phyloP scores from a whole-genome alignment of 2,797 vertebrate genomes.

The Chelonia mydas region DNA sequence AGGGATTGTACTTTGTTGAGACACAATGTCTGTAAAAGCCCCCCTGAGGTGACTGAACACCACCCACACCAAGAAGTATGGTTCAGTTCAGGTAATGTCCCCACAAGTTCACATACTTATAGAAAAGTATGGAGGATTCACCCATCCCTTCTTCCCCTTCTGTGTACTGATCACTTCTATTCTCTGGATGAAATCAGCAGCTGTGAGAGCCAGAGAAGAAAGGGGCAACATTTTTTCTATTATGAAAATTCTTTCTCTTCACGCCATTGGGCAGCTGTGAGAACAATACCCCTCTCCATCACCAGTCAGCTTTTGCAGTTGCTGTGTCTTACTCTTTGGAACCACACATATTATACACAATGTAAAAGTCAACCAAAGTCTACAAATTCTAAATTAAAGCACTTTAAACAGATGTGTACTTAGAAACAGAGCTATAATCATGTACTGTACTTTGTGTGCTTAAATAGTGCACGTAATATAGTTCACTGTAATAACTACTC shows the following conservation, averaged over 20 bases:
- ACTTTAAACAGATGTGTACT: constrained; percentile 45
- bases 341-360: constrained; percentile 14
- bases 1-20: background rate
- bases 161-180: constrained; percentile 9
- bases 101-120: background rate
- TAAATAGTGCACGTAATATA: constrained; percentile 46
- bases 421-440: constrained; percentile 49
- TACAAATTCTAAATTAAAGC: constrained; percentile 53
- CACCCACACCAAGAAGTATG: background rate
- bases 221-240: constrained; percentile 3
- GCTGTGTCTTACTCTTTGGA: constrained; percentile 1
- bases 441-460: constrained; percentile 51
- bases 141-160: constrained; percentile 18
- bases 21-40: background rate
- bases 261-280: background rate
- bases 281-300: background rate
- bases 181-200: constrained; percentile 27
- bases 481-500: constrained; percentile 37
- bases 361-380: constrained; percentile 1
- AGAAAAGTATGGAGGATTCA: constrained; percentile 13
- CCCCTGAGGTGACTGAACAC: background rate
- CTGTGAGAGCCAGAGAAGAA: constrained; percentile 14
- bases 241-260: constrained; percentile 4
- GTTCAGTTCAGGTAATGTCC: constrained; percentile 1
- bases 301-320: constrained; percentile 19